phyloP scores from a whole-genome alignment of 2,888 invertebrate species.

The Papilio demoleus region DNA sequence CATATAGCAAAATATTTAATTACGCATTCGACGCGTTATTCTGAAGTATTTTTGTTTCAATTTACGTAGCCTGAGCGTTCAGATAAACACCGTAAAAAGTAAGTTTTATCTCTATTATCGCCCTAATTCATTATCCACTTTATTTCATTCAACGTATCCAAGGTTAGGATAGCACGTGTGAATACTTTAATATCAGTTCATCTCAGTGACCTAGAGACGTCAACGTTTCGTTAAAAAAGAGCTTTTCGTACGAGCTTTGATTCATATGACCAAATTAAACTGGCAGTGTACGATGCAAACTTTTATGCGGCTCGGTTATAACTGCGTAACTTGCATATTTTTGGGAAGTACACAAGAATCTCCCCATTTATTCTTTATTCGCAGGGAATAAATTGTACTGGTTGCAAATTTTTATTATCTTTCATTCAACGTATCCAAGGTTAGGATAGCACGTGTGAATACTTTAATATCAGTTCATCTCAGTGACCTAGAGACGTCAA shows the following conservation, averaged over 20 bases:
- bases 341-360: too few relatives aligned
- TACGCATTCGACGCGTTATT: too few relatives aligned
- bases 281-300: background rate
- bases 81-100: background rate
- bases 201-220: constrained; percentile 18
- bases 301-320: background rate
- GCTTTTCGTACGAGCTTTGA: constrained; percentile 5
- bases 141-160: constrained; percentile 13
- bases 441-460: background rate
- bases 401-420: too few relatives aligned
- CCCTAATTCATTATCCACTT: background rate
- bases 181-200: background rate
- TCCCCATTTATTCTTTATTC: too few relatives aligned
- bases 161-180: constrained; percentile 4
- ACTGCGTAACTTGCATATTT: too few relatives aligned
- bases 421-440: constrained; percentile 13
- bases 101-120: background rate
- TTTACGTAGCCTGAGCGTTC: background rate
- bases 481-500: constrained; percentile 19
- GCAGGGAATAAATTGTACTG: too few relatives aligned
- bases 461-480: constrained; percentile 2
- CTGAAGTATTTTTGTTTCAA: background rate
- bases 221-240: background rate
- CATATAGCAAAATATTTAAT: too few relatives aligned
- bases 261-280: background rate